A percentile compares a stretch with the other conserved stretches of the same genome.
Conservation (phyloP, 2,113 vertebrate species). For the Sapajus apella region DNA sequence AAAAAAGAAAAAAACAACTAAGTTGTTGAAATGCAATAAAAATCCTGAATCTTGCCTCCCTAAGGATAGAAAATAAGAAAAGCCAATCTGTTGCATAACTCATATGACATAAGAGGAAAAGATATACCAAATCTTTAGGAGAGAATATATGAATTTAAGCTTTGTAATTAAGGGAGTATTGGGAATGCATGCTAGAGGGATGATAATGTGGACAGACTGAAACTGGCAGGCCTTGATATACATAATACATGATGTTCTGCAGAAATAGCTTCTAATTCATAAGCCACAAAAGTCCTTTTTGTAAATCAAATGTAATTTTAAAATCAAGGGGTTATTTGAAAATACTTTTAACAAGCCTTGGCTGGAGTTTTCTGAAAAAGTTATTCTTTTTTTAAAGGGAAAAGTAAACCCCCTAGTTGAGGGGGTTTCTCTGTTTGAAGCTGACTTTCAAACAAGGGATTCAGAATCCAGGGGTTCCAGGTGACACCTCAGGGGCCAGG, state of each 20-base stretch:
- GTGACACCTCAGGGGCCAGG: background rate
- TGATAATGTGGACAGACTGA: background rate
- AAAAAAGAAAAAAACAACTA: background rate
- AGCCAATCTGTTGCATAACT: background rate
- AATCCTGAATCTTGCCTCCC: background rate
- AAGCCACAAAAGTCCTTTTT: background rate
- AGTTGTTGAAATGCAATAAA: background rate
- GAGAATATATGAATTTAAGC: background rate
- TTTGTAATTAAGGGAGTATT: background rate
- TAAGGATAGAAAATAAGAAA: background rate
- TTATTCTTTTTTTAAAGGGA: background rate
- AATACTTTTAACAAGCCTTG: background rate
- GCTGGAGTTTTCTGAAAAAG: background rate
- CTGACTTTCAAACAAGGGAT: background rate
- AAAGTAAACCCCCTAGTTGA: background rate
- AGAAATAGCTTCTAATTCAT: background rate
- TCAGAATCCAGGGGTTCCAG: background rate
- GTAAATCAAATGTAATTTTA: background rate
- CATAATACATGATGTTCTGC: background rate
- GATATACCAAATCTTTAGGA: background rate
- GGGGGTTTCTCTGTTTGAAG: too few relatives aligned
- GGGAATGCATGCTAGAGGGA: background rate
- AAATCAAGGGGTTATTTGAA: background rate
- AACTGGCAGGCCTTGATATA: background rate
- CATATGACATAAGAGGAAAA: background rate